These are phyloP conservation scores for Poeciliopsis turneri DNA, from an alignment of 2,797 vertebrate species.

Conservation along the genomic window DNA sequence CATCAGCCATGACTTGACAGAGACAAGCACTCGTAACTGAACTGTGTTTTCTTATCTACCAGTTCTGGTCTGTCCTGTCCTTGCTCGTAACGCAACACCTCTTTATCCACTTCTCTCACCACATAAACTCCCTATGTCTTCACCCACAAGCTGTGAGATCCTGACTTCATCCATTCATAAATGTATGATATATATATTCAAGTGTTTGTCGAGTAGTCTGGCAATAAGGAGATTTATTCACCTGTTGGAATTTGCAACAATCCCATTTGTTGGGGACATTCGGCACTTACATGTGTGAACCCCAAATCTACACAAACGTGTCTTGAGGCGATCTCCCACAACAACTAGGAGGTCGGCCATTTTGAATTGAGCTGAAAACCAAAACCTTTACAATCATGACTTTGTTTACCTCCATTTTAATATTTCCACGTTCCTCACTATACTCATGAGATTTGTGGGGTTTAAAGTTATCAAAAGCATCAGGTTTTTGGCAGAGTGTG, in stretches of 20 bases:
- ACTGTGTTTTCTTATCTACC: slow-evolving; percentile 51
- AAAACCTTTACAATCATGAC: neutral
- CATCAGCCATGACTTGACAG: slow-evolving; percentile 23
- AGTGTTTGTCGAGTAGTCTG: neutral
- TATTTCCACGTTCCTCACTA: neutral
- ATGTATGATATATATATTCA: neutral
- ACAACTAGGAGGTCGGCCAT: neutral
- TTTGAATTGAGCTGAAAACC: neutral
- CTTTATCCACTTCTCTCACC: slow-evolving; percentile 54
- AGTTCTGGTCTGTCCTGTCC: slow-evolving; percentile 48
- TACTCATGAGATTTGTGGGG: neutral
- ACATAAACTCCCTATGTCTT: slow-evolving; percentile 35
- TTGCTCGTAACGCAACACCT: slow-evolving; percentile 59
- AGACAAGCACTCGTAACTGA: slow-evolving; percentile 30
- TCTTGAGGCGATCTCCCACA: neutral
- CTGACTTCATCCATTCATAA: slow-evolving; percentile 17
- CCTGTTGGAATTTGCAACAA: neutral
- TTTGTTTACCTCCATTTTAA: neutral
- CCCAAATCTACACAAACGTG: neutral
- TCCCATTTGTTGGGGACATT: neutral
- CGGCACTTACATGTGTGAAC: neutral
- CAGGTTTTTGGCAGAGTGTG: neutral
- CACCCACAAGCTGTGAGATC: slow-evolving; percentile 22
- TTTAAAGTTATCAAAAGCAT: neutral
- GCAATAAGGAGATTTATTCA: neutral